These are phyloP conservation scores for Muscidifurax raptorellus DNA, from an alignment of 1,140 invertebrate genomes.

Conservation along the genomic window DNA sequence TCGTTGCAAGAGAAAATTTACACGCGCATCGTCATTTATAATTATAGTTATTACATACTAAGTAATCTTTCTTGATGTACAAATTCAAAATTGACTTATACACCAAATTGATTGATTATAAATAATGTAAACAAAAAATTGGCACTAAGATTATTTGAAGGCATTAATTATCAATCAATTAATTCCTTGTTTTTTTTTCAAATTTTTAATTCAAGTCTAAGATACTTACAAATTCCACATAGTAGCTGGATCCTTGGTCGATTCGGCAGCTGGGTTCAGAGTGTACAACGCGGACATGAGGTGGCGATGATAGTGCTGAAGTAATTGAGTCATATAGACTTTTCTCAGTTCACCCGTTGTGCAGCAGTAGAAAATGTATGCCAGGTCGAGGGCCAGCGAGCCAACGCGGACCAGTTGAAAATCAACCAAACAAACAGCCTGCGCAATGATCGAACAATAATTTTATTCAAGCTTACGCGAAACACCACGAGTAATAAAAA, in stretches of 20 bases:
- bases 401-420: conserved; percentile 83
- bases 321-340: conserved; percentile 76
- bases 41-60: no score
- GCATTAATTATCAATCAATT: neutral
- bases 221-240: conserved; percentile 78
- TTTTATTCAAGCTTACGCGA: neutral
- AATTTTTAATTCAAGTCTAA: neutral
- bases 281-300: conserved; percentile 75
- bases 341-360: conserved; percentile 78
- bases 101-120: no score
- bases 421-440: conserved; percentile 81
- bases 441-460: conserved; percentile 49
- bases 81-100: no score
- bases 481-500: neutral
- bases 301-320: conserved; percentile 78
- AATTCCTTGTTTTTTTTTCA: neutral
- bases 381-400: conserved; percentile 82
- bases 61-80: no score
- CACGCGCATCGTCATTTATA: no score
- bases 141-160: neutral
- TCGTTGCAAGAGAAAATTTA: neutral
- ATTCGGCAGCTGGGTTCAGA: conserved; percentile 70
- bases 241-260: conserved; percentile 71
- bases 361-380: conserved; percentile 81
- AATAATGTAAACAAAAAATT: no score